phyloP scores from a whole-genome alignment of 2,797 vertebrate species.

The Characodon lateralis region DNA sequence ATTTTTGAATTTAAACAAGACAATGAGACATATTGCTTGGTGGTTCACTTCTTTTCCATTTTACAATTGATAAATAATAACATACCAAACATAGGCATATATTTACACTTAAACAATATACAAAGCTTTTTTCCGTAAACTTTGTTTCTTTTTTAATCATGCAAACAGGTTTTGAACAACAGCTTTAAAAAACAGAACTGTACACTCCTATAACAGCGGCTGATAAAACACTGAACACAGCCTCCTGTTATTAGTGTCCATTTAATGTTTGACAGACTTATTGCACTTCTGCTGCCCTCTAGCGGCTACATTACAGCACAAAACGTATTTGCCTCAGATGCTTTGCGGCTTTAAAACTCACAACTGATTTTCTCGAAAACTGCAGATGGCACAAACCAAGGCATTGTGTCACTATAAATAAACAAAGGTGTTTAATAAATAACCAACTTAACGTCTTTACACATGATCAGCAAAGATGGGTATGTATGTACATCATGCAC shows the following conservation, averaged over 20 bases:
- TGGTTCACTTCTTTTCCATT: slow-evolving; percentile 68
- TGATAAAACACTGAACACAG: slow-evolving; percentile 42
- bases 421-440: slow-evolving; percentile 71
- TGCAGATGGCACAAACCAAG: slow-evolving; percentile 52
- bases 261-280: background rate
- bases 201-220: slow-evolving; percentile 56
- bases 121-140: slow-evolving; percentile 72
- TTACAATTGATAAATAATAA: slow-evolving; percentile 91
- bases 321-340: slow-evolving; percentile 36
- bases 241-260: slow-evolving; percentile 20
- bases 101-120: slow-evolving; percentile 88
- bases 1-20: slow-evolving; percentile 38
- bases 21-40: slow-evolving; percentile 75
- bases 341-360: slow-evolving; percentile 30
- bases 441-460: slow-evolving; percentile 53
- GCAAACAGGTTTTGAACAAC: slow-evolving; percentile 80
- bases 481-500: slow-evolving; percentile 45
- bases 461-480: slow-evolving; percentile 36
- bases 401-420: slow-evolving; percentile 59
- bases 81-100: slow-evolving; percentile 85
- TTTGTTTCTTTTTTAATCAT: slow-evolving; percentile 84
- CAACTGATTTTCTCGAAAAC: slow-evolving; percentile 33
- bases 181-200: slow-evolving; percentile 47
- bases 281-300: slow-evolving; percentile 42
- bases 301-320: slow-evolving; percentile 45